These are phyloP conservation scores for Drosophila quinaria DNA, from an alignment of 2,888 invertebrate genomes.

Conservation along the genomic window DNA sequence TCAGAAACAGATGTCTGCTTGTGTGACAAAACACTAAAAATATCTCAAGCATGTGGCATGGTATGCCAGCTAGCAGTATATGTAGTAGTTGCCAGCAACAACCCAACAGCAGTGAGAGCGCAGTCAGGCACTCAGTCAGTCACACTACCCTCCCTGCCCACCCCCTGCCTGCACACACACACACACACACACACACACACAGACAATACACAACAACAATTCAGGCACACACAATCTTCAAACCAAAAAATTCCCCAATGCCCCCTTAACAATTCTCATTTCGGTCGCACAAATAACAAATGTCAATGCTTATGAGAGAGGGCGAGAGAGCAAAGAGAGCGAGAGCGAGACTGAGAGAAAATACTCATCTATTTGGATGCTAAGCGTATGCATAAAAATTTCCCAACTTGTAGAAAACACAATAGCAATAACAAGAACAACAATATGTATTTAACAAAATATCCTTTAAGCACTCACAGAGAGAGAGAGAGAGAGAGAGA, in stretches of 20 bases:
- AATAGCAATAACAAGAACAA: slow-evolving; percentile 29
- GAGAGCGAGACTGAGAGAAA: slow-evolving; percentile 1
- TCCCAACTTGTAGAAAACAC: slow-evolving; percentile 57
- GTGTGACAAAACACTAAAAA: slow-evolving; percentile 71
- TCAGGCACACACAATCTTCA: slow-evolving; percentile 40
- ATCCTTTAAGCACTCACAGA: slow-evolving; percentile 16
- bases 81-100: slow-evolving; percentile 66
- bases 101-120: slow-evolving; percentile 45
- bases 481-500: not conserved
- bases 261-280: slow-evolving; percentile 24
- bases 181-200: not conserved
- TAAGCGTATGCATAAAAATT: slow-evolving; percentile 40
- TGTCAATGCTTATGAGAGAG: slow-evolving; percentile 53
- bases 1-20: slow-evolving; percentile 67
- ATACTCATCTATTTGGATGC: slow-evolving; percentile 12
- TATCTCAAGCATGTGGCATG: slow-evolving; percentile 70
- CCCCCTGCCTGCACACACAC: not conserved
- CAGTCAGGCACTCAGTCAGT: slow-evolving; percentile 44
- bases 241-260: slow-evolving; percentile 39
- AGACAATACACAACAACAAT: slow-evolving; percentile 10
- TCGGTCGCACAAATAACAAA: slow-evolving; percentile 45
- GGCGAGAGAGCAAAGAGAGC: not conserved
- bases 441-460: slow-evolving; percentile 26
- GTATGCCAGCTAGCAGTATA: slow-evolving; percentile 52
- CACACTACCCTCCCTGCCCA: slow-evolving; percentile 17